Conservation (phyloP, 2,113 vertebrate species). For the Seriola quinqueradiata region DNA sequence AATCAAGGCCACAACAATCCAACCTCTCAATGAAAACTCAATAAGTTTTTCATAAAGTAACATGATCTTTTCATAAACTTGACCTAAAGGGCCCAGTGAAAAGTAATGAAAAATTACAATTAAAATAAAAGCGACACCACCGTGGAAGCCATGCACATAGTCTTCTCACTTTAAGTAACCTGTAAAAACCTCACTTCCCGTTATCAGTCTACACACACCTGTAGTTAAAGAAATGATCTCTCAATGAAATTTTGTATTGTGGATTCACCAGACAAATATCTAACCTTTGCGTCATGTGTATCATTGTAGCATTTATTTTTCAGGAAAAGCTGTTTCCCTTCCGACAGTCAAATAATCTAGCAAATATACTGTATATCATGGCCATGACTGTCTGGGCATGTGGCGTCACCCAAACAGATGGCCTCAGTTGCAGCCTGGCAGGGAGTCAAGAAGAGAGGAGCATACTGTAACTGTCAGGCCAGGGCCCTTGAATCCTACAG, state of each 20-base stretch:
- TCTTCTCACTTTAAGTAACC: not conserved
- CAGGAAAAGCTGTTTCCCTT: constrained; percentile 1
- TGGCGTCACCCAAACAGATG: constrained; percentile 76
- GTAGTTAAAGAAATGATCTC: not conserved
- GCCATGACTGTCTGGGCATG: constrained; percentile 39
- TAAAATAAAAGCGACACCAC: not conserved
- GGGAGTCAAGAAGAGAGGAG: constrained; percentile 65
- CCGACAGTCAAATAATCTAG: constrained; percentile 41
- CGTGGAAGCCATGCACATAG: no score
- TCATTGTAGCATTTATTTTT: not conserved
- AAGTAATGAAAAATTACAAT: not conserved
- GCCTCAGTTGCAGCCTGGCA: constrained; percentile 69
- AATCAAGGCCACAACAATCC: not conserved
- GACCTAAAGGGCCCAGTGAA: not conserved
- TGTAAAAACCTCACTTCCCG: not conserved
- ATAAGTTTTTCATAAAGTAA: no score
- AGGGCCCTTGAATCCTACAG: constrained; percentile 72
- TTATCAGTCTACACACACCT: not conserved
- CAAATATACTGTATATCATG: constrained; percentile 48
- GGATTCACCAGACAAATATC: constrained; percentile 1
- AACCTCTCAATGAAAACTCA: not conserved
- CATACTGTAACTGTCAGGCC: constrained; percentile 76
- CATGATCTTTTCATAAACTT: not conserved
- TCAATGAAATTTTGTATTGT: not conserved
- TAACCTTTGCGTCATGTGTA: not conserved